phyloP scores from a whole-genome alignment of 2,797 vertebrate genomes.

The Capromys pilorides region DNA sequence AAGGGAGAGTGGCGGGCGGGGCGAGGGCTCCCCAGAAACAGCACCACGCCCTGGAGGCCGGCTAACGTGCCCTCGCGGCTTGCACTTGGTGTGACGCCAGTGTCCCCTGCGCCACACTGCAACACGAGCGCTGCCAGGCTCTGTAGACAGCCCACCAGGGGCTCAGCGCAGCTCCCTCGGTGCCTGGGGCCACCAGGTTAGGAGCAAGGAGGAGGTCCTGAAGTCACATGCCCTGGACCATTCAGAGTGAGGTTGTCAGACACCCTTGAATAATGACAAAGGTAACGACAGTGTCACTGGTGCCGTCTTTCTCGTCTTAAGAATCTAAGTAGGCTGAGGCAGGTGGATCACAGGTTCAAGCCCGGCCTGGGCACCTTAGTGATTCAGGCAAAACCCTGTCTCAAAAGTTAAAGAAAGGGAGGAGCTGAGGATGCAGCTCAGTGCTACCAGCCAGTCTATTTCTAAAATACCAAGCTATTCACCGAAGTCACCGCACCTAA shows the following conservation, averaged over 20 bases:
- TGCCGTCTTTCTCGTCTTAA: neutral
- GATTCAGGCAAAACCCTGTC: neutral
- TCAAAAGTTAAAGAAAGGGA: neutral
- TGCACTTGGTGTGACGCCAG: accelerated
- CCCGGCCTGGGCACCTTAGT: neutral
- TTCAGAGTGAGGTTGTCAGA: accelerated
- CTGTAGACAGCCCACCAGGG: neutral
- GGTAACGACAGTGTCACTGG: accelerated
- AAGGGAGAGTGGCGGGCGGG: accelerated
- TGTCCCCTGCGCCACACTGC: neutral
- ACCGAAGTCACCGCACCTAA: neutral
- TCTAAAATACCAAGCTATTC: neutral
- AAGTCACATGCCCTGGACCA: accelerated
- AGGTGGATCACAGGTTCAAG: neutral
- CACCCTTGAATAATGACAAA: accelerated
- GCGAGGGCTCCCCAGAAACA: no score
- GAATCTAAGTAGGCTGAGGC: neutral
- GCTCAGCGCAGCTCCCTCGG: no score
- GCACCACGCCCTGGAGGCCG: accelerated
- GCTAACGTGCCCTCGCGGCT: accelerated
- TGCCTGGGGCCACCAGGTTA: neutral
- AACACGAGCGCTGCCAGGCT: accelerated
- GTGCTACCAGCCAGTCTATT: neutral
- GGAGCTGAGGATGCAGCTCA: neutral
- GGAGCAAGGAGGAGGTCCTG: neutral